phyloP scores from a whole-genome alignment of 2,888 invertebrate species.

The Bibio marci region DNA sequence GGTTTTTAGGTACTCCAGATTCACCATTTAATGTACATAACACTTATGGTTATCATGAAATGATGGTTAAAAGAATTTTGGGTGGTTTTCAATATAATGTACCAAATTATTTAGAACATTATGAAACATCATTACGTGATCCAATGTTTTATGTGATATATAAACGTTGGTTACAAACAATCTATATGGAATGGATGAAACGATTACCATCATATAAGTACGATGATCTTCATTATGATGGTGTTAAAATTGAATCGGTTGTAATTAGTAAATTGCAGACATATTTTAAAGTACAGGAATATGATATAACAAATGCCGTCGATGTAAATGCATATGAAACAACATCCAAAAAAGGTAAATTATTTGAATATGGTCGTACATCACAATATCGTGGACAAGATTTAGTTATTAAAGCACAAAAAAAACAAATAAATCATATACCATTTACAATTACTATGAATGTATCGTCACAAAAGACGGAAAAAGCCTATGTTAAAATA shows the following conservation, averaged over 20 bases:
- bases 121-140: constrained; percentile 50
- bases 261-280: constrained; percentile 47
- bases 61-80: constrained; percentile 34
- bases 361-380: constrained; percentile 22
- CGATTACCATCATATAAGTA: constrained; percentile 42
- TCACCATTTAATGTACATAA: constrained; percentile 29
- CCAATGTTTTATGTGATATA: constrained; percentile 55
- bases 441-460: constrained; percentile 42
- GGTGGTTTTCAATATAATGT: constrained; percentile 26
- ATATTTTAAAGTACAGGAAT: constrained; percentile 48
- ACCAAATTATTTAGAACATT: constrained; percentile 37
- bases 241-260: constrained; percentile 43
- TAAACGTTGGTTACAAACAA: constrained; percentile 36
- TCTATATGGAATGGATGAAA: constrained; percentile 32
- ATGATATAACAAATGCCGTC: constrained; percentile 36
- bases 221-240: constrained; percentile 42
- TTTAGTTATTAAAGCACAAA: constrained; percentile 36
- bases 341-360: constrained; percentile 21
- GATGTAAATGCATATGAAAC: no score
- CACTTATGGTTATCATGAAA: constrained; percentile 35
- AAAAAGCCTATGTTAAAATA: constrained; percentile 42
- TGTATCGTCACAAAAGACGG: constrained; percentile 38
- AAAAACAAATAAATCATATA: constrained; percentile 45
- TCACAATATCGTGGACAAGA: constrained; percentile 22
- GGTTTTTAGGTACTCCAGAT: constrained; percentile 36